phyloP scores from a whole-genome alignment of 2,113 vertebrate species.

The Semicossyphus pulcher region DNA sequence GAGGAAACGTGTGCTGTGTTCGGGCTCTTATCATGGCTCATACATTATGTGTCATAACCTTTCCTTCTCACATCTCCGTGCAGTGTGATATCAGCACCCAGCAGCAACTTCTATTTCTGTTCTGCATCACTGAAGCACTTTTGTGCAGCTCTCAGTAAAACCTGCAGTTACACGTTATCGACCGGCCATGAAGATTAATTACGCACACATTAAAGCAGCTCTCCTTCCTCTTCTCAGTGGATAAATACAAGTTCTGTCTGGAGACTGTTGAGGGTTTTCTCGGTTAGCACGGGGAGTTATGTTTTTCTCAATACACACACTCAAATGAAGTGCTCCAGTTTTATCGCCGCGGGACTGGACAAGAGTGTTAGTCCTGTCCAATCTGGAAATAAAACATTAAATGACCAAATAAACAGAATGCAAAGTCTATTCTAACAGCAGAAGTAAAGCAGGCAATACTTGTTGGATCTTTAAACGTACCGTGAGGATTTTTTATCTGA shows the following conservation, averaged over 20 bases:
- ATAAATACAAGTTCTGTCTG: background rate
- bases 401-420: too few species aligned
- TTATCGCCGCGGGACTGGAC: too few species aligned
- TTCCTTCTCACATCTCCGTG: slow-evolving; percentile 38
- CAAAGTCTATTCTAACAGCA: too few species aligned
- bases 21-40: slow-evolving; percentile 45
- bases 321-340: too few species aligned
- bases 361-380: too few species aligned
- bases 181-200: slow-evolving; percentile 46
- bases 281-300: too few species aligned
- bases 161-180: slow-evolving; percentile 10
- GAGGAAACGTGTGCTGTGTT: slow-evolving; percentile 51
- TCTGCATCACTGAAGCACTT: too few species aligned
- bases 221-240: background rate
- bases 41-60: slow-evolving; percentile 57
- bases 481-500: too few species aligned
- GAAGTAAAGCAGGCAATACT: too few species aligned
- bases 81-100: slow-evolving; percentile 43
- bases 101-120: slow-evolving; percentile 55
- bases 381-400: too few species aligned
- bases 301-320: background rate
- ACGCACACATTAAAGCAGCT: background rate
- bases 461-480: too few species aligned
- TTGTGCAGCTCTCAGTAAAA: slow-evolving; percentile 26
- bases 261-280: too few species aligned